phyloP scores from a whole-genome alignment of 2,797 vertebrate genomes.

The Telmatherina bonti region DNA sequence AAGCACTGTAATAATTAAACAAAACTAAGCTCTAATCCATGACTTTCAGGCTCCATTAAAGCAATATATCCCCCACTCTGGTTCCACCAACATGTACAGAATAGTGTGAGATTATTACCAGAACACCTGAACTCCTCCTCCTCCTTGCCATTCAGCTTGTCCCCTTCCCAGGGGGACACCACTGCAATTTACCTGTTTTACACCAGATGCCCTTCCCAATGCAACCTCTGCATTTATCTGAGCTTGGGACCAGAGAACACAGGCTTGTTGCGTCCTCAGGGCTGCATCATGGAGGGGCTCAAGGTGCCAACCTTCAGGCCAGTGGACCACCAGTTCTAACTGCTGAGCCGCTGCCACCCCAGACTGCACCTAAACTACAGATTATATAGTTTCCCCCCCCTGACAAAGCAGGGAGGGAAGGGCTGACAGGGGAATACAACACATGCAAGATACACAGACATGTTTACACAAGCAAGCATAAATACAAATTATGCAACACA shows the following conservation, averaged over 20 bases:
- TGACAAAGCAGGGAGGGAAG: conserved; percentile 30
- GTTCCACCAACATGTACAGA: not conserved
- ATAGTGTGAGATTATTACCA: not conserved
- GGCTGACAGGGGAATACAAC: conserved; percentile 30
- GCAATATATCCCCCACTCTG: not conserved
- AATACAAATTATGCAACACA: not conserved
- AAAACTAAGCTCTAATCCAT: conserved; percentile 20
- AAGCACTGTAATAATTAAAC: conserved; percentile 14
- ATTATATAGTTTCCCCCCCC: conserved; percentile 15
- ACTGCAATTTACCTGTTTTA: too few species aligned
- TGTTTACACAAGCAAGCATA: not conserved
- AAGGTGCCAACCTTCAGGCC: too few species aligned
- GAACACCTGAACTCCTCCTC: too few species aligned
- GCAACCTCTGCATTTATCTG: too few species aligned
- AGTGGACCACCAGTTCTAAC: too few species aligned
- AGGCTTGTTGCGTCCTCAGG: too few species aligned
- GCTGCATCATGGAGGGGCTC: too few species aligned
- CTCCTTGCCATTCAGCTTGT: too few species aligned
- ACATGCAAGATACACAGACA: conserved; percentile 12
- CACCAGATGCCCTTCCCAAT: too few species aligned
- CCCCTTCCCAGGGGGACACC: too few species aligned
- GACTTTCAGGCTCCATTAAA: conserved; percentile 8
- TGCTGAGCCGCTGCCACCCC: too few species aligned
- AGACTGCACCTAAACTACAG: not conserved
- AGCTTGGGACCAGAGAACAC: too few species aligned